These are phyloP conservation scores for Eira barbara DNA, from an alignment of 2,113 vertebrate species.

Conservation along the genomic window DNA sequence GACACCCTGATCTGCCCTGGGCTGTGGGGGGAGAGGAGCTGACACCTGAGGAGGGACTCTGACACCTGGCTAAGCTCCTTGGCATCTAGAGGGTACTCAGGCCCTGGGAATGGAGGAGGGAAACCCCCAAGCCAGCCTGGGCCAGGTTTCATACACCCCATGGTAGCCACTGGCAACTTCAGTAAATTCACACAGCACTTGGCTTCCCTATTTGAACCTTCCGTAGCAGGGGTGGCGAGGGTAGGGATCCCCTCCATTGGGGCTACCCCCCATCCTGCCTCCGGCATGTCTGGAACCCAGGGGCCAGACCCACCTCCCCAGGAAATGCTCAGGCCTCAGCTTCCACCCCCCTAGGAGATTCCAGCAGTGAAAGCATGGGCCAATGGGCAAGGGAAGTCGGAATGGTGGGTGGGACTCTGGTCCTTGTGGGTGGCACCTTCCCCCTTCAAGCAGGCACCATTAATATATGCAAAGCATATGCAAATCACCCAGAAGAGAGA, in stretches of 20 bases:
- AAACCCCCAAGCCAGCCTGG: neutral
- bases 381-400: constrained; percentile 45
- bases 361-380: neutral
- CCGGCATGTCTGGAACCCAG: neutral
- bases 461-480: constrained; percentile 73
- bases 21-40: no score
- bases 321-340: neutral
- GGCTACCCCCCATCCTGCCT: neutral
- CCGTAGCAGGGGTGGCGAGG: neutral
- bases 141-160: neutral
- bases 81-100: no score
- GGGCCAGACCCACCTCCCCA: neutral
- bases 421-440: constrained; percentile 38
- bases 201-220: neutral
- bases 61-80: neutral
- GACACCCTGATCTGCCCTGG: neutral
- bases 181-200: neutral
- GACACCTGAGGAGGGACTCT: neutral
- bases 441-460: constrained; percentile 16
- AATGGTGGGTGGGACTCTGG: constrained; percentile 42
- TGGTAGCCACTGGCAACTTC: neutral
- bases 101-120: neutral
- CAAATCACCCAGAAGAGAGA: constrained; percentile 67
- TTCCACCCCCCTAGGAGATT: neutral
- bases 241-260: neutral